Conservation (phyloP, 2,113 vertebrate species). For the Rhea pennata region DNA sequence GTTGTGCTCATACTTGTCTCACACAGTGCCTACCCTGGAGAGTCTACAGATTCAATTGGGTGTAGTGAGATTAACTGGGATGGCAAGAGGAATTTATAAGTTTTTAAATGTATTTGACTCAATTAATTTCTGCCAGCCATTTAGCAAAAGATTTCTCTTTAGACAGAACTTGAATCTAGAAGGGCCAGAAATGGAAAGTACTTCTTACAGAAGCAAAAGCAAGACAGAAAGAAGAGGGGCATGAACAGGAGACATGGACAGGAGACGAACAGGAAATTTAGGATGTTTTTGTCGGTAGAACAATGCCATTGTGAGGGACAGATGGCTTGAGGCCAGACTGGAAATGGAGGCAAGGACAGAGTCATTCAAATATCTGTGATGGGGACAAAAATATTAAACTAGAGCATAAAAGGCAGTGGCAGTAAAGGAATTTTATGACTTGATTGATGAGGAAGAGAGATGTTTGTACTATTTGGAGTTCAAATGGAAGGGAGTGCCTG, state of each 20-base stretch:
- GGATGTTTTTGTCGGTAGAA: background rate
- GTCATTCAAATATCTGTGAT: background rate
- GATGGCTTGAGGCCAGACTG: background rate
- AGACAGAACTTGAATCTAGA: background rate
- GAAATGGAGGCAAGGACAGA: background rate
- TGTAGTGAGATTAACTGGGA: background rate
- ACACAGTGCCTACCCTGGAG: background rate
- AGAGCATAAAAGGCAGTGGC: background rate
- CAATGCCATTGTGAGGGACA: fast-evolving
- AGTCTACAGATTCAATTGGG: background rate
- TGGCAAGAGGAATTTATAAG: background rate
- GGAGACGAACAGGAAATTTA: background rate
- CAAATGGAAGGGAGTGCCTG: background rate
- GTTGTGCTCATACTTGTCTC: background rate
- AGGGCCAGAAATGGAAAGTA: background rate
- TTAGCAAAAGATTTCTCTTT: background rate
- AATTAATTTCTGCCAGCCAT: background rate
- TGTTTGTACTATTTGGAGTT: background rate
- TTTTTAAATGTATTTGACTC: background rate
- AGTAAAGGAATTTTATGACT: background rate
- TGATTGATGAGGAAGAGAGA: background rate
- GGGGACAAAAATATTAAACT: background rate
- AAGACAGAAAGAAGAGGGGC: background rate
- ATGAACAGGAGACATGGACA: background rate
- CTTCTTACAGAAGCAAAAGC: background rate